These are phyloP conservation scores for Amiota communis DNA, from an alignment of 2,888 invertebrate genomes.

Conservation along the genomic window DNA sequence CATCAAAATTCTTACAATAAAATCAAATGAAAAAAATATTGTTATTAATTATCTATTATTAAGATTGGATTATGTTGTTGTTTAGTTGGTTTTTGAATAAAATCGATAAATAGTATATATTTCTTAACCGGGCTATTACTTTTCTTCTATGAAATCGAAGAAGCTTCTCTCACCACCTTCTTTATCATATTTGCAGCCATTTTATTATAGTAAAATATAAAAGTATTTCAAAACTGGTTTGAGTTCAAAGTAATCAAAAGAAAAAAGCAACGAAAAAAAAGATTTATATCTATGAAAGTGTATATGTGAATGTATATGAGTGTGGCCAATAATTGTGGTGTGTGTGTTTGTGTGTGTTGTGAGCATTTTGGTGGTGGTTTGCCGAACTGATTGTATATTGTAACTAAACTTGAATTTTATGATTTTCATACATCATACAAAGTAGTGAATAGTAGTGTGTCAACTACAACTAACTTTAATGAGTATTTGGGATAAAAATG, in stretches of 20 bases:
- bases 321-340: conserved; percentile 24
- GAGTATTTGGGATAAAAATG: conserved; percentile 14
- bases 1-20: background rate
- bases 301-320: conserved; percentile 7
- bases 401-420: conserved; percentile 41
- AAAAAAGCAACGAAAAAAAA: conserved; percentile 10
- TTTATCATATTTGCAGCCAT: background rate
- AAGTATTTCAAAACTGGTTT: conserved; percentile 24
- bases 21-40: conserved; percentile 12
- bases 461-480: conserved; percentile 46
- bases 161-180: conserved; percentile 47
- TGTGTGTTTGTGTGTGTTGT: conserved; percentile 46
- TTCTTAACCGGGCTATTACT: conserved; percentile 59
- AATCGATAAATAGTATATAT: background rate
- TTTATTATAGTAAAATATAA: conserved; percentile 35
- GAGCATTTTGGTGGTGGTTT: conserved; percentile 28
- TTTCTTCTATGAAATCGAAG: conserved; percentile 69
- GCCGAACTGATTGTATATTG: background rate
- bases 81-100: too few species aligned
- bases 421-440: conserved; percentile 28
- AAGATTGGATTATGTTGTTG: background rate
- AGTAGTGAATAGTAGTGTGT: conserved; percentile 54
- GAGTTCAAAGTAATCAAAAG: conserved; percentile 4
- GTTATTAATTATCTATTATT: background rate
- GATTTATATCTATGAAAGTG: conserved; percentile 29